Evolutionary conservation across 2,888 invertebrate species (phyloP).

Genomic region (Heliconius sara): DNA sequence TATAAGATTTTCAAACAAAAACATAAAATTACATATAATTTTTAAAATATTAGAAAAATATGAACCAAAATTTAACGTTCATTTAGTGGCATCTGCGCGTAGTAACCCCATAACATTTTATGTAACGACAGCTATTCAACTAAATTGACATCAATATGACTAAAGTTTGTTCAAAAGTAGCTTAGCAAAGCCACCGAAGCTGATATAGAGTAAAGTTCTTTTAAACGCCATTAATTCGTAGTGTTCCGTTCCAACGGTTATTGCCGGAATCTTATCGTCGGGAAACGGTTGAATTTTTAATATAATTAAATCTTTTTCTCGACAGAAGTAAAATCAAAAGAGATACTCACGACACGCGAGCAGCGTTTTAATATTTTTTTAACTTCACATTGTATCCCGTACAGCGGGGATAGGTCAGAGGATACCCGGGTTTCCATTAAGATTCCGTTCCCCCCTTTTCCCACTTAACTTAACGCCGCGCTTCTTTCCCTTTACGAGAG

Average conservation of each 20-base stretch:
- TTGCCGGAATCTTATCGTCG: conserved; percentile 47
- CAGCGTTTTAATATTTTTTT: background rate
- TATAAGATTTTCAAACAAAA: background rate
- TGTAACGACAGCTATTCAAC: conserved; percentile 69
- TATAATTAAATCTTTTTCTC: conserved; percentile 50
- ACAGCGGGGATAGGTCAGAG: no score
- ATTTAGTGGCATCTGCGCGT: conserved; percentile 55
- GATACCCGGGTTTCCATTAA: no score
- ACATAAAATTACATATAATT: conserved; percentile 4
- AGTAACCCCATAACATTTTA: conserved; percentile 72
- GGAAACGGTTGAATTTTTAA: conserved; percentile 50
- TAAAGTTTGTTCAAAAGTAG: conserved; percentile 54
- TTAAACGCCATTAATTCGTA: conserved; percentile 54
- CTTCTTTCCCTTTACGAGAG: no score
- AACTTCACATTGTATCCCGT: no score
- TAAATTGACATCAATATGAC: conserved; percentile 76
- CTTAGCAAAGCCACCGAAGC: conserved; percentile 53
- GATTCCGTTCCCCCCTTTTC: no score
- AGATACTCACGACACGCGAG: conserved; percentile 20
- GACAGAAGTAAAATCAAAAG: conserved; percentile 11
- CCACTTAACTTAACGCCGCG: no score
- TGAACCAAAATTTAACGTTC: conserved; percentile 34
- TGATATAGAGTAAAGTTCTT: conserved; percentile 55
- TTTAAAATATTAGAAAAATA: conserved; percentile 18
- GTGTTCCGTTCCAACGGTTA: conserved; percentile 51